These are phyloP conservation scores for Danio albolineatus DNA, from an alignment of 2,797 vertebrate genomes.

Conservation along the genomic window DNA sequence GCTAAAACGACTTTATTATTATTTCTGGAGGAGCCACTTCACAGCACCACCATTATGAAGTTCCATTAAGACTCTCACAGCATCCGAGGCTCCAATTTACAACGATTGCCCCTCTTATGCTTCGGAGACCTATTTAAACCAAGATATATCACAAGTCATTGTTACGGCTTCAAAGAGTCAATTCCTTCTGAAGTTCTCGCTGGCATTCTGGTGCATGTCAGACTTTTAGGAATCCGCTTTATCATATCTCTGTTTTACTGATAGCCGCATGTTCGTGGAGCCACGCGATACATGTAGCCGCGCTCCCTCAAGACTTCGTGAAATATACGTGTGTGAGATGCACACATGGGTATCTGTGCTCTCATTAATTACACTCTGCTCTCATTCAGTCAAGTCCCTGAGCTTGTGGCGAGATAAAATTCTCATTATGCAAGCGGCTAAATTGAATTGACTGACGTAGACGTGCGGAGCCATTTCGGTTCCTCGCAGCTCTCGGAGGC, in stretches of 20 bases:
- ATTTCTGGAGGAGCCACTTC: constrained; percentile 2
- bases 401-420: constrained; percentile 79
- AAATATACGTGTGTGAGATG: constrained; percentile 23
- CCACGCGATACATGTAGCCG: constrained; percentile 20
- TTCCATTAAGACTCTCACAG: constrained; percentile 23
- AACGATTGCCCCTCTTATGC: constrained; percentile 19
- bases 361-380: constrained; percentile 81
- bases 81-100: constrained; percentile 18
- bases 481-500: constrained; percentile 18
- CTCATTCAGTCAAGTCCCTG: constrained; percentile 78
- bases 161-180: constrained; percentile 2
- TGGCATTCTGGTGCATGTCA: neutral
- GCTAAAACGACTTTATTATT: neutral
- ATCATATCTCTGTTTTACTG: neutral
- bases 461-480: constrained; percentile 33
- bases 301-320: neutral
- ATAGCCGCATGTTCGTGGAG: constrained; percentile 26
- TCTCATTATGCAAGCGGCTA: constrained; percentile 80
- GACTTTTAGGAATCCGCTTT: constrained; percentile 15
- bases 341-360: constrained; percentile 71
- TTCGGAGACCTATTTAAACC: constrained; percentile 24
- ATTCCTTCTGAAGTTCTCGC: constrained; percentile 9
- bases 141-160: constrained; percentile 26
- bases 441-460: constrained; percentile 75
- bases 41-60: constrained; percentile 9